Evolutionary conservation across 2,113 vertebrate species (phyloP).

Genomic region (Petrocephalus zakoni): DNA sequence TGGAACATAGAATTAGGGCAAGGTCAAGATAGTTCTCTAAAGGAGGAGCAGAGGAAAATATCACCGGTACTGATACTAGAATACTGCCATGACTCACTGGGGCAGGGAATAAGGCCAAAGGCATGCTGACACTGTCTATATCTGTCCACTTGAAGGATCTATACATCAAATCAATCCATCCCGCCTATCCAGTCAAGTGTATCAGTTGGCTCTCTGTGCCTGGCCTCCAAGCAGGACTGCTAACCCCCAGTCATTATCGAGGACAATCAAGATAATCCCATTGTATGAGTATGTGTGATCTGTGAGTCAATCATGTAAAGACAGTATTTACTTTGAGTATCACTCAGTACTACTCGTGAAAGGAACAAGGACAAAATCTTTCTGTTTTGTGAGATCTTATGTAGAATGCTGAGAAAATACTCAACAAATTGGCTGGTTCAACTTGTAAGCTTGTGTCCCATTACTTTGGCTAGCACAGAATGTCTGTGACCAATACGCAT

Average conservation of each 20-base stretch:
- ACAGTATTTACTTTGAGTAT: background rate
- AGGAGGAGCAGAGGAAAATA: background rate
- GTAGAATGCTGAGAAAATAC: background rate
- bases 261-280: background rate
- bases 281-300: background rate
- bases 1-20: conserved; percentile 10
- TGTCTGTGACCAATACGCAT: background rate
- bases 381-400: background rate
- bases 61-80: background rate
- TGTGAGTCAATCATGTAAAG: background rate
- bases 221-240: background rate
- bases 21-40: background rate
- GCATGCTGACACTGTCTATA: background rate
- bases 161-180: background rate
- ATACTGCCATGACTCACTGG: background rate
- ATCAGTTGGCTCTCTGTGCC: background rate
- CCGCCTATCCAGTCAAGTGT: background rate
- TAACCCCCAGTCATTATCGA: background rate
- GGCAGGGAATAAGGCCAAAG: background rate
- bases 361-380: background rate
- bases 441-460: background rate
- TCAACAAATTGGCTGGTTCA: background rate
- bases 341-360: background rate
- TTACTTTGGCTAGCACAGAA: background rate
- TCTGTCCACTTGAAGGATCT: background rate